Conservation (phyloP, 37 sponge, comb jelly and placozoan species). For the Ianthella basta region DNA sequence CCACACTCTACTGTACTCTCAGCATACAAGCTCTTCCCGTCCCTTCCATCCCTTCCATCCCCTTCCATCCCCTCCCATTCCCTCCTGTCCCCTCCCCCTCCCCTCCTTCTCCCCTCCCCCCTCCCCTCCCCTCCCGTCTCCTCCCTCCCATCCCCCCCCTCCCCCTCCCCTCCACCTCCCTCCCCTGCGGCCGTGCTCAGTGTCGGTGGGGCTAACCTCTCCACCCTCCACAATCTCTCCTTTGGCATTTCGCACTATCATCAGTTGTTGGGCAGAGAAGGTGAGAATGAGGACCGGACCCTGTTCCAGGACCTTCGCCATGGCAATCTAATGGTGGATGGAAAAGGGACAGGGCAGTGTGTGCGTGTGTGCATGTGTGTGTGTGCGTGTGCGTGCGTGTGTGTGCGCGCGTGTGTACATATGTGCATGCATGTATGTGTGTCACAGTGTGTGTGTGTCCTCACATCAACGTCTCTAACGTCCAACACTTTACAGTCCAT, state of each 20-base stretch:
- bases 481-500: slow-evolving; percentile 34
- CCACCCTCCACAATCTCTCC: slow-evolving; percentile 47
- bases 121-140: too few species aligned
- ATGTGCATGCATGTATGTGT: too few species aligned
- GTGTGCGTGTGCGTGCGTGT: not conserved
- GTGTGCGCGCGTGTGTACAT: not conserved
- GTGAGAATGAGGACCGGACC: slow-evolving; percentile 74
- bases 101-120: too few species aligned
- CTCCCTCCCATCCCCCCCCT: too few species aligned
- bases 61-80: too few species aligned
- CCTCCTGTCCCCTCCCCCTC: too few species aligned
- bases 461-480: slow-evolving; percentile 40
- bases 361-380: not conserved
- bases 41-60: too few species aligned
- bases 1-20: too few species aligned
- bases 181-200: too few species aligned
- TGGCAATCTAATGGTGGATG: slow-evolving; percentile 45
- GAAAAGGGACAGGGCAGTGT: not conserved
- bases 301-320: slow-evolving; percentile 75
- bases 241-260: slow-evolving; percentile 17
- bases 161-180: too few species aligned
- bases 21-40: too few species aligned
- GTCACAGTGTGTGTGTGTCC: too few species aligned
- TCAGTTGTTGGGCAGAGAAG: slow-evolving; percentile 77
- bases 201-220: not conserved